These are phyloP conservation scores for Phaethon lepturus DNA, from an alignment of 2,113 vertebrate genomes.

Conservation along the genomic window DNA sequence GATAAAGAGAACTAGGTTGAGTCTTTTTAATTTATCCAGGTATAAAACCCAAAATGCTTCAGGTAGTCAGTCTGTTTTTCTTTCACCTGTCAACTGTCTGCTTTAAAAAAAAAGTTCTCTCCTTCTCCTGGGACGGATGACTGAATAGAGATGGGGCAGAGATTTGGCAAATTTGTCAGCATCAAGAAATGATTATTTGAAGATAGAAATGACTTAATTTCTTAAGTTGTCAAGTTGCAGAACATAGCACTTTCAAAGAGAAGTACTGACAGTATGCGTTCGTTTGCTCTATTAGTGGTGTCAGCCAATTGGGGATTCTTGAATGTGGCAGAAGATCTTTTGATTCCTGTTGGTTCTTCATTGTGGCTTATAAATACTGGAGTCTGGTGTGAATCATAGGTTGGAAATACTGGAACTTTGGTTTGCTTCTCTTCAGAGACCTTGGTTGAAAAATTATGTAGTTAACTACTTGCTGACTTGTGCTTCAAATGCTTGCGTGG, in stretches of 20 bases:
- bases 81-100: conserved; percentile 33
- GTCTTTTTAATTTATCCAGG: conserved; percentile 31
- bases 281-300: conserved; percentile 38
- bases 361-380: not conserved
- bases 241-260: conserved; percentile 53
- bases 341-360: not conserved
- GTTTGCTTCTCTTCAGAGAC: not conserved
- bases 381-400: not conserved
- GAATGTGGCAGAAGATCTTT: not conserved
- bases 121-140: conserved; percentile 47
- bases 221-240: conserved; percentile 64
- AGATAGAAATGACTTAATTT: conserved; percentile 60
- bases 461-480: not conserved
- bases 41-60: conserved; percentile 25
- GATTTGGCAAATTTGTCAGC: conserved; percentile 61
- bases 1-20: not conserved
- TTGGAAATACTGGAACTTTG: not conserved
- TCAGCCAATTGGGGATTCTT: conserved; percentile 42
- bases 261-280: conserved; percentile 31
- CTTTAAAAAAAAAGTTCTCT: conserved; percentile 16
- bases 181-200: conserved; percentile 53
- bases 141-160: conserved; percentile 45
- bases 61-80: conserved; percentile 44
- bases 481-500: not conserved
- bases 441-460: not conserved